These are phyloP conservation scores for Chelonus insularis DNA, from an alignment of 1,140 invertebrate genomes.

Conservation along the genomic window DNA sequence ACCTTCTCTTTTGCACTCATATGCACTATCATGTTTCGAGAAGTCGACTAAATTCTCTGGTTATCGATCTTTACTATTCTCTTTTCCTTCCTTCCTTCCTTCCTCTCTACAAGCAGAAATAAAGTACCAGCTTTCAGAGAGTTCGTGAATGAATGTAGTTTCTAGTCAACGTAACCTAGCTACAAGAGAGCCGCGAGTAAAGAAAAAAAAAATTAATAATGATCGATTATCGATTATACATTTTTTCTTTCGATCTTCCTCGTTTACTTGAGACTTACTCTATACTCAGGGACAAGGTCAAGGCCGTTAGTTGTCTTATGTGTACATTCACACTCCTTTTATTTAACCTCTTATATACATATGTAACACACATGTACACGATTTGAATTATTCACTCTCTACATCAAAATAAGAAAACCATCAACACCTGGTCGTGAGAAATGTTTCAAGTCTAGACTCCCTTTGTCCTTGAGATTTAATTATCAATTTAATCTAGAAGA, in stretches of 20 bases:
- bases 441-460: too few relatives aligned
- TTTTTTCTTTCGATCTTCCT: conserved; percentile 24
- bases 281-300: conserved; percentile 47
- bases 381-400: too few relatives aligned
- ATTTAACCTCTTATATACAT: too few relatives aligned
- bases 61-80: conserved; percentile 42
- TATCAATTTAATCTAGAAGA: not conserved
- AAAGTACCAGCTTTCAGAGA: not conserved
- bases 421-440: too few relatives aligned
- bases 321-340: conserved; percentile 26
- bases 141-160: not conserved
- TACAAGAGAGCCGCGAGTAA: too few relatives aligned
- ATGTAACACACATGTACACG: too few relatives aligned
- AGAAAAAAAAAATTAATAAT: too few relatives aligned
- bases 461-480: not conserved
- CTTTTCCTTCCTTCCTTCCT: conserved; percentile 36
- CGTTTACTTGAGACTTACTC: conserved; percentile 21
- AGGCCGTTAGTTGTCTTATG: conserved; percentile 47
- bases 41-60: conserved; percentile 30
- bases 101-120: not conserved
- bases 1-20: not conserved
- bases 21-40: conserved; percentile 10
- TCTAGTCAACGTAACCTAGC: too few relatives aligned
- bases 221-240: conserved; percentile 20
- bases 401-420: too few relatives aligned